phyloP scores from a whole-genome alignment of 2,797 vertebrate genomes.

The Aselliscus stoliczkanus region DNA sequence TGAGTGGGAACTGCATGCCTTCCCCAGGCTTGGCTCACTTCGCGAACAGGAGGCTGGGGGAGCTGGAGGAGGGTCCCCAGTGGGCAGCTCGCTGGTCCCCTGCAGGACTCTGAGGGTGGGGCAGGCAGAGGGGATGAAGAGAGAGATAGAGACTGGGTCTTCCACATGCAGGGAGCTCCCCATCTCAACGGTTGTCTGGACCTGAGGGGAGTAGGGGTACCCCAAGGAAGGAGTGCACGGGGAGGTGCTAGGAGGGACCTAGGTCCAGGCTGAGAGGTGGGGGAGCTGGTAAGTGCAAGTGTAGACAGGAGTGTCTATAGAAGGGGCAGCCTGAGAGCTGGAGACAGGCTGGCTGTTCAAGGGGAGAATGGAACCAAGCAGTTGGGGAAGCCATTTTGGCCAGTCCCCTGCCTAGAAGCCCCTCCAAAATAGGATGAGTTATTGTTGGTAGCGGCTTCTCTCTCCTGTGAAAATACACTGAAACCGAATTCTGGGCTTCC shows the following conservation, averaged over 20 bases:
- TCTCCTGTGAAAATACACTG: background rate
- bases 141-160: background rate
- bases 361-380: background rate
- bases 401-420: background rate
- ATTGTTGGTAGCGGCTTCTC: background rate
- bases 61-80: fast-evolving
- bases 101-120: background rate
- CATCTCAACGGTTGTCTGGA: background rate
- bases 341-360: background rate
- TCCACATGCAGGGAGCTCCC: background rate
- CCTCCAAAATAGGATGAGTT: background rate
- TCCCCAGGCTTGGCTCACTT: fast-evolving
- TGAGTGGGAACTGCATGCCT: background rate
- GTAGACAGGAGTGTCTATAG: background rate
- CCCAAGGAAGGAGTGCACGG: background rate
- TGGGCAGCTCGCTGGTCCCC: background rate
- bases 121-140: background rate
- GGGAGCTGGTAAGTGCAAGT: background rate
- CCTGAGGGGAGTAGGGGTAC: background rate
- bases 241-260: background rate
- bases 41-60: background rate
- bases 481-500: background rate
- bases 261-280: background rate
- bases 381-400: background rate
- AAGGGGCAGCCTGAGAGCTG: background rate